Conservation (phyloP, 2,113 vertebrate species). For the Semicossyphus pulcher region DNA sequence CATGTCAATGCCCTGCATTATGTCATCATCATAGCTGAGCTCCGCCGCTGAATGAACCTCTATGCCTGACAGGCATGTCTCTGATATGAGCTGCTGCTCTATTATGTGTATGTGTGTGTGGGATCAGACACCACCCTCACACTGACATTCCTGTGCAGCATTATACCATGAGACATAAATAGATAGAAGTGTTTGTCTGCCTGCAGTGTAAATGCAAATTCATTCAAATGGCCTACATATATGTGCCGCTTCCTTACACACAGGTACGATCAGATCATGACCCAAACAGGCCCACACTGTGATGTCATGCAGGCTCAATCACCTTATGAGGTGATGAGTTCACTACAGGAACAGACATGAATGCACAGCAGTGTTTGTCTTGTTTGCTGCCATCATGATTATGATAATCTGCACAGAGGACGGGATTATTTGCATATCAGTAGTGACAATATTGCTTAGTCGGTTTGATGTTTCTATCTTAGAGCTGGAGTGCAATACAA, state of each 20-base stretch:
- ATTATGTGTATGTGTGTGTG: conserved; percentile 31
- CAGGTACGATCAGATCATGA: conserved; percentile 37
- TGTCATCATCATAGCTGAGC: conserved; percentile 43
- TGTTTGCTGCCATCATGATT: conserved; percentile 14
- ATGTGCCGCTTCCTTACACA: conserved; percentile 27
- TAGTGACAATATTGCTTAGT: conserved; percentile 29
- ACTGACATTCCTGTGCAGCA: conserved; percentile 27
- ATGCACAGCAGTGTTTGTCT: conserved; percentile 23
- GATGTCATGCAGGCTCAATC: neutral
- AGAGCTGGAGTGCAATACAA: neutral
- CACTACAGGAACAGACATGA: conserved; percentile 58
- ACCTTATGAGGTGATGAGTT: conserved; percentile 59
- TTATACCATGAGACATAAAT: conserved; percentile 12
- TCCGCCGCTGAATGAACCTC: conserved; percentile 46
- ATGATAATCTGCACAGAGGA: conserved; percentile 11
- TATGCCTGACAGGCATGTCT: conserved; percentile 35
- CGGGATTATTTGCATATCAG: conserved; percentile 60
- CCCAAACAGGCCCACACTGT: conserved; percentile 23
- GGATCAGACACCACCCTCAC: conserved; percentile 49
- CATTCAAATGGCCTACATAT: conserved; percentile 52
- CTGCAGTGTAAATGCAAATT: conserved; percentile 66
- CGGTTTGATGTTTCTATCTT: conserved; percentile 31
- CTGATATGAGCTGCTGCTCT: conserved; percentile 40
- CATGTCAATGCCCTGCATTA: conserved; percentile 33
- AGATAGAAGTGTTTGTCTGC: conserved; percentile 59